phyloP scores from a whole-genome alignment of 2,113 vertebrate genomes.

The Sardina pilchardus region DNA sequence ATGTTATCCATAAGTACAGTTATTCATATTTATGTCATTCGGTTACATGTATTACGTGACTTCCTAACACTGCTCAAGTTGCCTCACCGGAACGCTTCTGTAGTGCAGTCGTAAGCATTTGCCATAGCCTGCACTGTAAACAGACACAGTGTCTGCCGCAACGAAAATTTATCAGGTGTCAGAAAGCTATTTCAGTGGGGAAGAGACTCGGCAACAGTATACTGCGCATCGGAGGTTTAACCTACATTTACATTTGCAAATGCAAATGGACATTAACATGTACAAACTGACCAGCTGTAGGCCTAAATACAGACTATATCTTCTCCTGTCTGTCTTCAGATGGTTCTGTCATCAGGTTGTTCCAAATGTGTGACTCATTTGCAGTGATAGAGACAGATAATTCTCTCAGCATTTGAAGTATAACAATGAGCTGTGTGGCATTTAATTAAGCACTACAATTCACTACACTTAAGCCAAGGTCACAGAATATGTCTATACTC shows the following conservation, averaged over 20 bases:
- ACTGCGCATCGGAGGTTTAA: background rate
- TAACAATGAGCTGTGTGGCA: too few relatives aligned
- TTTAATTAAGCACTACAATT: too few relatives aligned
- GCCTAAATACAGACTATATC: background rate
- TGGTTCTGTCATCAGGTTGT: background rate
- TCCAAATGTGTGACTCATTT: background rate
- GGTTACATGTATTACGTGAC: too few relatives aligned
- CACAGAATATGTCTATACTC: too few relatives aligned
- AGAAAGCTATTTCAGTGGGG: conserved; percentile 12
- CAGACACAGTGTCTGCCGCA: conserved; percentile 6
- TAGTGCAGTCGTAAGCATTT: background rate
- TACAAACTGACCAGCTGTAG: background rate
- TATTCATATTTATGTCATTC: too few relatives aligned
- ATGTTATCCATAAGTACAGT: too few relatives aligned
- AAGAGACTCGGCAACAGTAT: background rate
- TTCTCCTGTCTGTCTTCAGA: background rate
- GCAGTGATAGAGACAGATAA: background rate
- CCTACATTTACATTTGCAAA: background rate
- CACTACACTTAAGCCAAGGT: too few relatives aligned
- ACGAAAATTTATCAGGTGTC: conserved; percentile 11
- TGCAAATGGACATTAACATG: background rate
- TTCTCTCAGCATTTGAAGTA: too few relatives aligned
- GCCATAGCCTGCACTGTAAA: background rate
- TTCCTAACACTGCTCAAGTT: background rate
- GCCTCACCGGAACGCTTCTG: background rate